Conservation (phyloP, 2,113 vertebrate genomes). For the Casuarius casuarius region DNA sequence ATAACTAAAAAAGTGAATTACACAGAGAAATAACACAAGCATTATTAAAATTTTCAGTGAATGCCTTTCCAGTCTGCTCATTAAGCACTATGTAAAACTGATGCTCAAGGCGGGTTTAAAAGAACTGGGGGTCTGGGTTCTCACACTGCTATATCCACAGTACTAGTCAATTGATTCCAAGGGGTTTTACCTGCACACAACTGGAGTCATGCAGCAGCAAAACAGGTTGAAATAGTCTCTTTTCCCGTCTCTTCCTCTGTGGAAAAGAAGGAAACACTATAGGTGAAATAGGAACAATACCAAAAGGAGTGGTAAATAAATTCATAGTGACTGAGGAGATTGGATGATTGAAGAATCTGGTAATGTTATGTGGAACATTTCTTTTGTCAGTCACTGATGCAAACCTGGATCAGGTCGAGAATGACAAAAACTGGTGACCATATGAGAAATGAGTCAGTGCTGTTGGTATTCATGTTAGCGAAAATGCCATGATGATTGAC, state of each 20-base stretch:
- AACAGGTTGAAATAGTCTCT: not conserved
- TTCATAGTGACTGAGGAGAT: conserved; percentile 43
- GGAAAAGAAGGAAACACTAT: not conserved
- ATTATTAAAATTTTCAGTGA: not conserved
- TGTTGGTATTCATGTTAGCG: conserved; percentile 26
- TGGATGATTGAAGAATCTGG: conserved; percentile 53
- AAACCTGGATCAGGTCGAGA: conserved; percentile 5
- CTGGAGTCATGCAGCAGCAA: not conserved
- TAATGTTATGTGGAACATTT: conserved; percentile 28
- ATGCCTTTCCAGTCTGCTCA: not conserved
- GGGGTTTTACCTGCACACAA: not conserved
- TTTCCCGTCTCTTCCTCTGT: not conserved
- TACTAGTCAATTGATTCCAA: not conserved
- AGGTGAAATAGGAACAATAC: not conserved
- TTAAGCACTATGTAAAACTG: not conserved
- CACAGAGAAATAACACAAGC: not conserved
- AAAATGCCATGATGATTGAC: conserved; percentile 55
- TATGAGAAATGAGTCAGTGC: conserved; percentile 36
- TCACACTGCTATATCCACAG: not conserved
- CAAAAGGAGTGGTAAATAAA: conserved; percentile 34
- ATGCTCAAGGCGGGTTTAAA: not conserved
- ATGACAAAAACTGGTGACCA: conserved; percentile 51
- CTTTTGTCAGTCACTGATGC: conserved; percentile 18
- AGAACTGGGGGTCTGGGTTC: not conserved
- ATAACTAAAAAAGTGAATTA: not conserved